Base-by-base conservation (phyloP, 2,113 vertebrate genomes). In the Pteruthius melanotis region DNA sequence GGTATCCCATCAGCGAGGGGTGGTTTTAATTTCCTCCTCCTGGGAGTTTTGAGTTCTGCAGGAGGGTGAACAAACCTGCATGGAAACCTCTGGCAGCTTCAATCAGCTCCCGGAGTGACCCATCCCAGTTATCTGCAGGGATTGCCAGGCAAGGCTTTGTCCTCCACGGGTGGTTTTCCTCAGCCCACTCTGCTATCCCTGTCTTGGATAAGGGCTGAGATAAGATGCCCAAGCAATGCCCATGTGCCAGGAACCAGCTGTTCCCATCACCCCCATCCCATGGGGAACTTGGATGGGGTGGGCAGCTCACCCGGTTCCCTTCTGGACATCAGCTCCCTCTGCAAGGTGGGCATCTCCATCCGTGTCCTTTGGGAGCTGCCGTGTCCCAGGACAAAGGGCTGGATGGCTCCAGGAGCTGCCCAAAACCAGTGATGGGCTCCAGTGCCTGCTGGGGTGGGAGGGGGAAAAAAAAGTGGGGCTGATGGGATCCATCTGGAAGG, bases 1-100 rank as follows among this genome's bases (percentile, higher is more conserved):
- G 0, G 0, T 9, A 33, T 31, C 33, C 71, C 33, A 39, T 17
- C 44, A 60, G 13, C 0, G 0, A 64, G 13, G 44, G 45, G 2
- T 54, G 57, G 10, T 53, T 75, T 59, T 5, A 5, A 2, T 83
- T 77, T 60, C 18, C 35, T 79, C 53, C 53, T 88, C 3, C 4
- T 3, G n/a, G 31, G 26, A 19, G 26, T 39, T 50, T 33, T 23
- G 9, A 26, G 52, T 27, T 52, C 45, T 65, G 45, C 28, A 64
- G 24, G 11, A 75, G 24, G 26, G 35, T 20, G 23, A 70, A 35
- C 10, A 22, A 65, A 33, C 42, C 22, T 0, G 0, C 71, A 49
- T 0, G 0, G 33, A 64, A 42, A 33, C 15, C 31, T 35, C 24
- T 9, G n/a, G 78, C 39, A 66, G 54, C 59, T 78, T 59, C 23